Evolutionary conservation across 2,113 vertebrate species (phyloP), one percentile per base, ranked within the genome.

Genomic region (Amphiprion ocellaris): DNA sequence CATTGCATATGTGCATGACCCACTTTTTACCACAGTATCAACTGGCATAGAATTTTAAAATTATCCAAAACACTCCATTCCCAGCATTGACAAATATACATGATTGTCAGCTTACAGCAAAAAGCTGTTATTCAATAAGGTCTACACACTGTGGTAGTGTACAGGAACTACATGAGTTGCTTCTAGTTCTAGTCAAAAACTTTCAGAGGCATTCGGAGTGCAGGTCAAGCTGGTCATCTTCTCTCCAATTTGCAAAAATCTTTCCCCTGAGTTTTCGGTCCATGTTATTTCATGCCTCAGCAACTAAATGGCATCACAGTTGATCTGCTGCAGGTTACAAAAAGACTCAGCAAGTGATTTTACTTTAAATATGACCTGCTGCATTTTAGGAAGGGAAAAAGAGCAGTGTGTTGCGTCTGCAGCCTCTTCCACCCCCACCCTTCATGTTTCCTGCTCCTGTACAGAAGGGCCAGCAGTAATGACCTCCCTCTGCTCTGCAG

Each of bases 401-500:
- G 33, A 33, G 47, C 55, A 70, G 26, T 41, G 44, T 53, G 47
- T 55, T 37, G 46, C 66, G 61, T 74, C 80, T 80, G 44, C 77
- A 84, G 77, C 69, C 69, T 59, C 77, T 65, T 55, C 63, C 41
- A 66, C 44, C 44, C 55, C 47, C 44, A 71, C 53, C 39, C 62
- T 53, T 50, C 8, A 19, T 49, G 62, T 58, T 64, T 81, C 79
- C 76, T 85, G 70, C 76, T 79, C 77, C 46, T 47, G 39, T 74
- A 56, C 82, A 87, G 68, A 49, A 77, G 68, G 41, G 77, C 82
- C 63, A 60, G 76, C 87, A 77, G 83, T 85, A 88, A 90, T 88
- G 84, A 85, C 86, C 90, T 86, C 84, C 87, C 84, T 79, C 74
- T 44, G 39, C 73, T 86, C 69, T 60, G 81, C 69, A 66, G 83